Conservation (phyloP, 1,140 invertebrate genomes). For the Cydia fagiglandana region DNA sequence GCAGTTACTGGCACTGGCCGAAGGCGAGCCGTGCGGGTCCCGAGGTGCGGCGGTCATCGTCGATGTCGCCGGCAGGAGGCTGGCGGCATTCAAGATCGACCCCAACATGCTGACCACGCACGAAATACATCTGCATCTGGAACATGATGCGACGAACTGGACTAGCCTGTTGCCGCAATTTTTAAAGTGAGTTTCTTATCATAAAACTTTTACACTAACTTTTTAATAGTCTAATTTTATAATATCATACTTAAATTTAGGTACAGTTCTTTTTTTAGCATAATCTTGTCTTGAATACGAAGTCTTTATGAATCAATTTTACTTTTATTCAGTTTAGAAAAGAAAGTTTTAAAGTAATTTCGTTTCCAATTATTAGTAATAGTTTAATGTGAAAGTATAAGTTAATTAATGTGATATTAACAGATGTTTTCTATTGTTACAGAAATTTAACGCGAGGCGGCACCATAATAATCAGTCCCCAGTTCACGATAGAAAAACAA, state of each 20-base stretch:
- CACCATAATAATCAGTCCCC: constrained; percentile 90
- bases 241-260: not conserved
- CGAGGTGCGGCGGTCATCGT: constrained; percentile 88
- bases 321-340: constrained; percentile 14
- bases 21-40: constrained; percentile 91
- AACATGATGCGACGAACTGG: constrained; percentile 90
- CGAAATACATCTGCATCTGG: constrained; percentile 90
- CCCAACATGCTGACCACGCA: constrained; percentile 91
- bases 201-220: not conserved
- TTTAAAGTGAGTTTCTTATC: constrained; percentile 85
- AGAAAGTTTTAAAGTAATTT: not conserved
- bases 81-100: constrained; percentile 88
- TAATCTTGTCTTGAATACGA: no score
- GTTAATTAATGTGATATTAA: constrained; percentile 43
- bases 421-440: constrained; percentile 54
- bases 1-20: constrained; percentile 88
- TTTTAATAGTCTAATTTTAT: not conserved
- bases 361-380: constrained; percentile 18
- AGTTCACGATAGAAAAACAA: constrained; percentile 91
- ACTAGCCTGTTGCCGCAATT: constrained; percentile 90
- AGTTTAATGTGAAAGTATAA: not conserved
- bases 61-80: constrained; percentile 84
- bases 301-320: constrained; percentile 3
- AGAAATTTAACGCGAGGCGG: constrained; percentile 90
- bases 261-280: no score